These are phyloP conservation scores for Drosophila bifasciata DNA, from an alignment of 1,140 invertebrate genomes.

Conservation along the genomic window DNA sequence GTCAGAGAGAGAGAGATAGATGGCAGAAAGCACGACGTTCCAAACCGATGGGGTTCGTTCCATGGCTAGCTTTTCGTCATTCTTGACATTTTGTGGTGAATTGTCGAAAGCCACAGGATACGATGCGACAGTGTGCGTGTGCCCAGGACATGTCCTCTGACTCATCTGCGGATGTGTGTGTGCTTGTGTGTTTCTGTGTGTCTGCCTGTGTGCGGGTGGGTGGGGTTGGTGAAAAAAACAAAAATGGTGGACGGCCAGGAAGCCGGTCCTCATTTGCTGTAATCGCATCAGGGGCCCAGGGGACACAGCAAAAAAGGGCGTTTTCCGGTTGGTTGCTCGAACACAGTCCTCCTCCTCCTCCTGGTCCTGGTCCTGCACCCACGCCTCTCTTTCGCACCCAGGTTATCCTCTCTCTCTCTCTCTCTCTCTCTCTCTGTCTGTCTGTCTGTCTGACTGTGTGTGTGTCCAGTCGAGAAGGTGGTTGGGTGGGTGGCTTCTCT, in stretches of 20 bases:
- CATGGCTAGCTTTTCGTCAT: slow-evolving; percentile 81
- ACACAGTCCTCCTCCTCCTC: slow-evolving; percentile 27
- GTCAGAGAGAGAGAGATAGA: slow-evolving; percentile 44
- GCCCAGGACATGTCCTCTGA: slow-evolving; percentile 19
- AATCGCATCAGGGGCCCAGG: slow-evolving; percentile 72
- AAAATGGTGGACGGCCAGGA: slow-evolving; percentile 82
- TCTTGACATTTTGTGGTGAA: slow-evolving; percentile 84
- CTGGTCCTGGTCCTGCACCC: too few relatives aligned
- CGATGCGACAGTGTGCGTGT: slow-evolving; percentile 54
- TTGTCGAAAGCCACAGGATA: slow-evolving; percentile 83
- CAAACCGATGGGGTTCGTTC: slow-evolving; percentile 53
- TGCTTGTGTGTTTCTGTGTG: too few relatives aligned
- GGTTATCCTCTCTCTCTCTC: slow-evolving; percentile 1
- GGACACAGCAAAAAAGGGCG: slow-evolving; percentile 75
- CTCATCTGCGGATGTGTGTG: slow-evolving; percentile 8
- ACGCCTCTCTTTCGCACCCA: slow-evolving; percentile 18
- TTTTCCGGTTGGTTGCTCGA: slow-evolving; percentile 83
- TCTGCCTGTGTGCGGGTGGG: slow-evolving; percentile 40
- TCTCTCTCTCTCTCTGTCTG: slow-evolving; percentile 3
- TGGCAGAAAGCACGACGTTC: slow-evolving; percentile 47
- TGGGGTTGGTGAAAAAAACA: slow-evolving; percentile 29
- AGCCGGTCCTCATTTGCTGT: slow-evolving; percentile 83
- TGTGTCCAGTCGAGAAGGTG: slow-evolving; percentile 15
- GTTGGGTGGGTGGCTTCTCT: slow-evolving; percentile 27
- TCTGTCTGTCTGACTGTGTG: too few relatives aligned